Percentiles rank a stretch among this genome's conserved stretches.
Evolutionary conservation across 2,113 vertebrate species (phyloP).

Genomic region (Montifringilla adamsi): DNA sequence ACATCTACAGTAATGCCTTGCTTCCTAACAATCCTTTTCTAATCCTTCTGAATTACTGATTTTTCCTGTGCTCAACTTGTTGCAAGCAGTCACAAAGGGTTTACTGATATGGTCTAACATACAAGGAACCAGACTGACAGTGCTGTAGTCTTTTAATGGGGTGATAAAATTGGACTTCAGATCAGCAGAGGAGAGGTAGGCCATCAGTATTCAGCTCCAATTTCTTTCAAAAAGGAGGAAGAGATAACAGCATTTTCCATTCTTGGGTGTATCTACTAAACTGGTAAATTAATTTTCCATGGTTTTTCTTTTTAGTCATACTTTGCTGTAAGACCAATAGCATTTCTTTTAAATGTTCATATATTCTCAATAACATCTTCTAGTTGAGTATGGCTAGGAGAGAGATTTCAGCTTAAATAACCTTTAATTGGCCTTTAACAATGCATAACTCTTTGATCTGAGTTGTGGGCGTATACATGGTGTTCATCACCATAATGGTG

Average conservation of each 20-base stretch:
- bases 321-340: neutral
- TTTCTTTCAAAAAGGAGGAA: conserved; percentile 23
- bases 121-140: conserved; percentile 46
- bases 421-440: conserved; percentile 33
- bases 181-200: conserved; percentile 51
- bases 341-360: neutral
- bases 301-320: conserved; percentile 3
- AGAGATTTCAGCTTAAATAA: conserved; percentile 28
- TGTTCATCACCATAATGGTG: neutral
- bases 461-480: neutral
- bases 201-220: conserved; percentile 12
- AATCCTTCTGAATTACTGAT: conserved; percentile 39
- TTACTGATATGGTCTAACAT: conserved; percentile 15
- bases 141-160: conserved; percentile 34
- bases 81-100: conserved; percentile 32
- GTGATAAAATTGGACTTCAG: conserved; percentile 47
- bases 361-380: neutral
- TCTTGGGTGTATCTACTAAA: conserved; percentile 24
- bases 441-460: neutral
- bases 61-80: conserved; percentile 37
- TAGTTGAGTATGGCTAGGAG: neutral
- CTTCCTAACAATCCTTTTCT: conserved; percentile 53
- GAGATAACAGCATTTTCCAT: neutral
- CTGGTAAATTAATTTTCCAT: conserved; percentile 47
- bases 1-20: conserved; percentile 9